phyloP scores from a whole-genome alignment of 2,797 vertebrate species.

The Poeciliopsis presidionis region DNA sequence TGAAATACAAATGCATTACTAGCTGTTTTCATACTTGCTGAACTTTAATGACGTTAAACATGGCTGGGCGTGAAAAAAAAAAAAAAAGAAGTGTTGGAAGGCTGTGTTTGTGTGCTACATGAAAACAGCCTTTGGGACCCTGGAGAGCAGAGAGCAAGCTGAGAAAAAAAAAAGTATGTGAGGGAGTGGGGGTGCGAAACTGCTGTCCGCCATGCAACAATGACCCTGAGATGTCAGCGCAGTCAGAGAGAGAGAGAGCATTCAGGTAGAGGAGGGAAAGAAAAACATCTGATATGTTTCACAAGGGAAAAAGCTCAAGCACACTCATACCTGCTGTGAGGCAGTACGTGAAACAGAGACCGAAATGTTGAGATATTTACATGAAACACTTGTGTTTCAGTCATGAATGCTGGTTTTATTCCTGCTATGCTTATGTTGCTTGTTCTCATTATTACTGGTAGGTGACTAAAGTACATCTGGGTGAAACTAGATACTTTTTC shows the following conservation, averaged over 20 bases:
- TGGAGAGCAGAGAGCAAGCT: slow-evolving; percentile 31
- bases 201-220: slow-evolving; percentile 33
- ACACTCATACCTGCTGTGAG: background rate
- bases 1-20: background rate
- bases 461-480: background rate
- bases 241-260: slow-evolving; percentile 15
- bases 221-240: slow-evolving; percentile 17
- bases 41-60: background rate
- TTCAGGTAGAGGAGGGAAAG: slow-evolving; percentile 23
- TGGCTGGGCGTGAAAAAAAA: background rate
- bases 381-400: slow-evolving; percentile 42
- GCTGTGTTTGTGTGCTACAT: slow-evolving; percentile 50
- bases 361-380: slow-evolving; percentile 45
- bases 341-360: slow-evolving; percentile 36
- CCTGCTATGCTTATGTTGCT: background rate
- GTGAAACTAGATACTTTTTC: background rate
- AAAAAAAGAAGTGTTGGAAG: background rate
- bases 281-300: slow-evolving; percentile 23
- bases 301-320: background rate
- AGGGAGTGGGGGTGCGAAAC: slow-evolving; percentile 33
- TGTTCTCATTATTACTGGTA: slow-evolving; percentile 1
- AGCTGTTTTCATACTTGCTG: background rate
- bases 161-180: slow-evolving; percentile 1
- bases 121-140: slow-evolving; percentile 52
- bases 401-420: background rate